Conservation (phyloP, 2,888 invertebrate species). For the Synergus laeviventris region DNA sequence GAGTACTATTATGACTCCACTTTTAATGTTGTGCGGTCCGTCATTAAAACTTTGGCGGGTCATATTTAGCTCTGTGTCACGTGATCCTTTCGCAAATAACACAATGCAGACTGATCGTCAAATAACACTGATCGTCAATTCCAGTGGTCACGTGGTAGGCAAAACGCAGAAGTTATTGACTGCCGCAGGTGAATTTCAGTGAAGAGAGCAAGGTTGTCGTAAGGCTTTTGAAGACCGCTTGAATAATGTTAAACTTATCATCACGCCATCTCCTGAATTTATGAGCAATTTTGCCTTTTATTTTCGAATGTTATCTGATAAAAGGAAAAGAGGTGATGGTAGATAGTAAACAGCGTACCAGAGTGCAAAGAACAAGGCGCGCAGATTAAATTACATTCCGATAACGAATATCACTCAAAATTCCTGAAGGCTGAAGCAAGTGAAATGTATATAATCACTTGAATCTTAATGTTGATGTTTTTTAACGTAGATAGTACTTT, state of each 20-base stretch:
- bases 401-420: not conserved
- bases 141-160: not conserved
- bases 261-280: not conserved
- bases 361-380: not conserved
- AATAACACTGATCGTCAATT: not conserved
- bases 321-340: not conserved
- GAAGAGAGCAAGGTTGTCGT: not conserved
- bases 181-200: not conserved
- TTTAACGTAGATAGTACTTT: not conserved
- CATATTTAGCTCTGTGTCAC: conserved; percentile 48
- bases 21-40: conserved; percentile 60
- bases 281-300: not conserved
- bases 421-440: not conserved
- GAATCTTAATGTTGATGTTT: not conserved
- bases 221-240: not conserved
- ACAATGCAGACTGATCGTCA: not conserved
- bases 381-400: conserved; percentile 13
- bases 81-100: conserved; percentile 54
- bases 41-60: conserved; percentile 43
- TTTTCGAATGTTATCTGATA: conserved; percentile 6
- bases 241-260: not conserved
- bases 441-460: not conserved
- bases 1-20: conserved; percentile 62
- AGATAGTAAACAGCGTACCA: not conserved
- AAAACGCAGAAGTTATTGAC: not conserved